Conservation (phyloP, 2,888 invertebrate species). For the Tenthredo mesomela region DNA sequence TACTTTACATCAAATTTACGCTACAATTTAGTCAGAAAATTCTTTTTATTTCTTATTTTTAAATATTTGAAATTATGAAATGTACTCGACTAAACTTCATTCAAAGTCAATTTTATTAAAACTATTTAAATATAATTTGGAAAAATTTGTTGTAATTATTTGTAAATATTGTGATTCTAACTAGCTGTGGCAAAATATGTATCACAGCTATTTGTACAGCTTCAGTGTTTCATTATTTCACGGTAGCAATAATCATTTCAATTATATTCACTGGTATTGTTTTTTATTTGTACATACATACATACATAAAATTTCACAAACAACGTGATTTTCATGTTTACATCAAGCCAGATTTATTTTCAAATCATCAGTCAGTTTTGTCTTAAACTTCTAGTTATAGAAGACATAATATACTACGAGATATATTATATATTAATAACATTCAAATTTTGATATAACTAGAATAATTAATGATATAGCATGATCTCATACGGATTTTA, state of each 20-base stretch:
- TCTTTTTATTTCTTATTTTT: neutral
- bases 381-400: constrained; percentile 26
- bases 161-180: constrained; percentile 29
- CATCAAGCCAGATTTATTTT: constrained; percentile 10
- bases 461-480: constrained; percentile 63
- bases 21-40: neutral
- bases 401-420: constrained; percentile 1
- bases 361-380: neutral
- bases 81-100: neutral
- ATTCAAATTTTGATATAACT: constrained; percentile 20
- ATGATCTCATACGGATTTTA: constrained; percentile 75
- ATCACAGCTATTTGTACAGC: constrained; percentile 47
- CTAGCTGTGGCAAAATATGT: neutral
- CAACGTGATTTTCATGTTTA: neutral
- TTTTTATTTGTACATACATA: constrained; percentile 29
- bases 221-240: constrained; percentile 46
- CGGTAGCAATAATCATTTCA: constrained; percentile 26
- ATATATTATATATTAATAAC: constrained; percentile 1
- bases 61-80: neutral
- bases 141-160: neutral
- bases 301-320: constrained; percentile 3
- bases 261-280: constrained; percentile 1
- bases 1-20: neutral
- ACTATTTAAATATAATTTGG: neutral
- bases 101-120: neutral